Percentiles rank a stretch among this genome's conserved stretches.
These are phyloP conservation scores for Sylvilagus floridanus DNA, from an alignment of 2,797 vertebrate species.

Conservation along the genomic window DNA sequence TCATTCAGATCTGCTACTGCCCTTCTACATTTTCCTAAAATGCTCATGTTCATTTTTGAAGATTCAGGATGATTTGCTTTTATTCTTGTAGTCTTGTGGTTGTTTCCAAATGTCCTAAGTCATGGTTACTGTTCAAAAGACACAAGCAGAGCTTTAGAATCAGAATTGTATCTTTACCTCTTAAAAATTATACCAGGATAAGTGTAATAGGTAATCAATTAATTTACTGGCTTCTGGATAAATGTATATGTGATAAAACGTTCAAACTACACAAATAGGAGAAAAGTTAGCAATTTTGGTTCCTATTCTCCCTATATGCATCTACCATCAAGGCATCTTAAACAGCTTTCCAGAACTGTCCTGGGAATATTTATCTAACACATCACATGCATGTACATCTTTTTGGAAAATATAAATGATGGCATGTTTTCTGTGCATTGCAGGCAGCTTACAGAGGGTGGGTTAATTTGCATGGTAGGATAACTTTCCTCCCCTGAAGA, in stretches of 20 bases:
- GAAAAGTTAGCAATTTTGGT: background rate
- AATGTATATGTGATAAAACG: background rate
- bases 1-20: background rate
- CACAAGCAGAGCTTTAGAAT: background rate
- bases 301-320: background rate
- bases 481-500: constrained; percentile 23
- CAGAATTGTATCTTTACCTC: background rate
- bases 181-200: background rate
- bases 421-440: background rate
- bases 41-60: background rate
- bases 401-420: background rate
- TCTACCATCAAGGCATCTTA: background rate
- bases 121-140: background rate
- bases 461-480: background rate
- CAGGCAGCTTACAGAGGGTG: background rate
- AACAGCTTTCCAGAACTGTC: background rate
- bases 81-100: background rate
- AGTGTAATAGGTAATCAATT: background rate
- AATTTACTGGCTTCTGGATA: background rate
- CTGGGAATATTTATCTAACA: background rate
- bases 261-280: background rate
- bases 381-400: background rate
- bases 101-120: background rate
- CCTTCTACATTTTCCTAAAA: background rate
- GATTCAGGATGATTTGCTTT: background rate